Conservation (phyloP, 2,797 vertebrate species). For the Gila robusta region DNA sequence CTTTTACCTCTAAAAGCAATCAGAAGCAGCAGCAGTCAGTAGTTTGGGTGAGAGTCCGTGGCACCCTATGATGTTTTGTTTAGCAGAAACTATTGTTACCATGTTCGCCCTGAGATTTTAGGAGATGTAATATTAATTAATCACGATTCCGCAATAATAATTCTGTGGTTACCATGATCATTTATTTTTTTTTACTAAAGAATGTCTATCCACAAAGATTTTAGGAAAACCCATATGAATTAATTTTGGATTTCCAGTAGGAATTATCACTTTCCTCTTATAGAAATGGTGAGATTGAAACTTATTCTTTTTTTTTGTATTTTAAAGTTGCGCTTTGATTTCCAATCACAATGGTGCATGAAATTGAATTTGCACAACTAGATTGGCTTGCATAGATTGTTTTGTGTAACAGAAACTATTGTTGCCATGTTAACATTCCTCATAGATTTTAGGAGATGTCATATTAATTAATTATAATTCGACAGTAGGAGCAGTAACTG, state of each 20-base stretch:
- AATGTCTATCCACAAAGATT: neutral
- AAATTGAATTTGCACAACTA: neutral
- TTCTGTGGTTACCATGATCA: neutral
- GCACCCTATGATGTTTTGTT: neutral
- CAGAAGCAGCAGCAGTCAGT: too few relatives aligned
- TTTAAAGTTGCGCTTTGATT: neutral
- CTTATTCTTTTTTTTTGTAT: neutral
- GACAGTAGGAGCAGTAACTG: too few relatives aligned
- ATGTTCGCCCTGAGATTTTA: neutral
- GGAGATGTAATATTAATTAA: neutral
- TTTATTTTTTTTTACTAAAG: neutral
- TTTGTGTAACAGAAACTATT: neutral
- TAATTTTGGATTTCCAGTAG: neutral
- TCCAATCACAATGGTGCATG: neutral
- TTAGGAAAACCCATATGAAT: neutral
- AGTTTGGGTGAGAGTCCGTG: too few relatives aligned
- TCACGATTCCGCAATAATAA: neutral
- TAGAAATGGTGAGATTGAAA: neutral
- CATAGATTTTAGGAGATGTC: neutral
- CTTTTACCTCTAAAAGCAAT: too few relatives aligned
- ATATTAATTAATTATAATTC: neutral
- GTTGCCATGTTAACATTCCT: neutral
- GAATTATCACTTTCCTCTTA: neutral
- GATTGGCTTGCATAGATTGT: slow-evolving; percentile 1
- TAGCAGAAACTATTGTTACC: neutral